phyloP scores from a whole-genome alignment of 2,888 invertebrate genomes.

The Morpho achilles region DNA sequence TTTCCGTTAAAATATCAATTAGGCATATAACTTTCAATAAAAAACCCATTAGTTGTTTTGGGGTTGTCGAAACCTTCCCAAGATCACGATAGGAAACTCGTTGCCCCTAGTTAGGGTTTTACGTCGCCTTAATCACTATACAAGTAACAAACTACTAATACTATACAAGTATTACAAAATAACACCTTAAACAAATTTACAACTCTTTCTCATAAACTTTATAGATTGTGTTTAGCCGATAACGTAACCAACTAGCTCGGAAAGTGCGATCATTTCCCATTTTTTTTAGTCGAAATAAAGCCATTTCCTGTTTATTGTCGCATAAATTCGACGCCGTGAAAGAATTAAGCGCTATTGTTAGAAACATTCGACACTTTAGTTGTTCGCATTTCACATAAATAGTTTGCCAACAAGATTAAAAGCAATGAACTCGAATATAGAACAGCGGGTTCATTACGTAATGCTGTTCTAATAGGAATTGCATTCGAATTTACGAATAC shows the following conservation, averaged over 20 bases:
- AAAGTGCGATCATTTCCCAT: conserved; percentile 13
- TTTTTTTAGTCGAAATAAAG: conserved; percentile 17
- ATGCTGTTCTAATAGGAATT: too few species aligned
- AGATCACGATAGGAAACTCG: too few species aligned
- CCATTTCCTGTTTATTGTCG: conserved; percentile 22
- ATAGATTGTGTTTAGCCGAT: conserved; percentile 12
- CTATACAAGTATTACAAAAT: too few species aligned
- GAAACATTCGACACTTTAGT: conserved; percentile 10
- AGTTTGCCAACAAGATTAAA: conserved; percentile 13
- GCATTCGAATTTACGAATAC: too few species aligned
- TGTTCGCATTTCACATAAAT: conserved; percentile 11
- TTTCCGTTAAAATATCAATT: too few species aligned
- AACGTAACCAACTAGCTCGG: conserved; percentile 7
- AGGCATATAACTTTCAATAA: too few species aligned
- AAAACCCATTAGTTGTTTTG: too few species aligned
- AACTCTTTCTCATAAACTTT: conserved; percentile 3
- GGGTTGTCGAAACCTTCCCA: too few species aligned
- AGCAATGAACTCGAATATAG: background rate
- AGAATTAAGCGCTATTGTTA: conserved; percentile 19
- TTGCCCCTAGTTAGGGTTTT: too few species aligned
- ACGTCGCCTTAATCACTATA: too few species aligned
- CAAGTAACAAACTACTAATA: too few species aligned
- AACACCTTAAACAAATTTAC: background rate
- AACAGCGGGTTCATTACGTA: too few species aligned
- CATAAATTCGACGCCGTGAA: conserved; percentile 19